Evolutionary conservation across 2,888 invertebrate genomes (phyloP).

Genomic region (Anodontia alba): DNA sequence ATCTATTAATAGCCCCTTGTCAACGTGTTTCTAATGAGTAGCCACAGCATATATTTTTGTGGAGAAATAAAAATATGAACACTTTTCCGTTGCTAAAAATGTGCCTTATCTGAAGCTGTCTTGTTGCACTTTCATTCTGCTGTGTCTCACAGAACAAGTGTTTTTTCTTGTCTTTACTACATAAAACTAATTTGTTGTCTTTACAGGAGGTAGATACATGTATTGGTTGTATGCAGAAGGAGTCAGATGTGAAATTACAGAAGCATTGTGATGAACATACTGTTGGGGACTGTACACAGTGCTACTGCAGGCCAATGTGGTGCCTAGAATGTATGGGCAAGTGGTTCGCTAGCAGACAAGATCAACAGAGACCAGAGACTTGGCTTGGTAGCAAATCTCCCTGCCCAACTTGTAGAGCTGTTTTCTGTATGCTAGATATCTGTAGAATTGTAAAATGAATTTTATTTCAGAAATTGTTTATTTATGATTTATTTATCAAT

Average conservation of each 20-base stretch:
- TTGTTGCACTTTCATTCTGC: too few relatives aligned
- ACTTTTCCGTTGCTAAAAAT: too few relatives aligned
- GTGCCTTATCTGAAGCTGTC: too few relatives aligned
- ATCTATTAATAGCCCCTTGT: too few relatives aligned
- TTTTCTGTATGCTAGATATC: conserved; percentile 94
- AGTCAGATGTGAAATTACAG: conserved; percentile 92
- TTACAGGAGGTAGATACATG: conserved; percentile 91
- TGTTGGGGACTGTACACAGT: conserved; percentile 86
- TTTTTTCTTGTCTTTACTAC: too few relatives aligned
- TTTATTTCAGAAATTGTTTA: too few relatives aligned
- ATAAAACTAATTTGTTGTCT: too few relatives aligned
- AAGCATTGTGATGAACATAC: conserved; percentile 87
- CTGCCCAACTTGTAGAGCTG: conserved; percentile 94
- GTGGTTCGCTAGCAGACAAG: conserved; percentile 93
- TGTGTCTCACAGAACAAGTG: too few relatives aligned
- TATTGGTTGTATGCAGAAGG: conserved; percentile 94
- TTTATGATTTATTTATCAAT: too few relatives aligned
- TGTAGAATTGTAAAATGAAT: conserved; percentile 85
- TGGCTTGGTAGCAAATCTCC: conserved; percentile 94
- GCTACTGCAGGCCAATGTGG: conserved; percentile 95
- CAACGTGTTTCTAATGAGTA: too few relatives aligned
- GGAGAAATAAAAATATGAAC: too few relatives aligned
- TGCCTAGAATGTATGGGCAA: conserved; percentile 89
- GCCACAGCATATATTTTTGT: too few relatives aligned
- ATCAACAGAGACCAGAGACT: conserved; percentile 88